Base-by-base conservation (phyloP, 2,888 invertebrate genomes). In the Ormyrus pomaceus region DNA sequence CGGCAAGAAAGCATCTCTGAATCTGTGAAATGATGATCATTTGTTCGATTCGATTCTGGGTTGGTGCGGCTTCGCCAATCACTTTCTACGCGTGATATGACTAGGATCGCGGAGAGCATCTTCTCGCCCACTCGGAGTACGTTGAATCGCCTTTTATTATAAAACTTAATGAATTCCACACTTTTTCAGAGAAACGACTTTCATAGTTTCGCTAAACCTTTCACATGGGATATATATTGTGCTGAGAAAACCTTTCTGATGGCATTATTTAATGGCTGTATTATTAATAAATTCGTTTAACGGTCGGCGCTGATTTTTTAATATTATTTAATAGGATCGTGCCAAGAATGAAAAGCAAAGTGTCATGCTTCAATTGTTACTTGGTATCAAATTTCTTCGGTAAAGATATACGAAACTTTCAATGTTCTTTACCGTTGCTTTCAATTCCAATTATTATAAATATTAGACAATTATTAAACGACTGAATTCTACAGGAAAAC, bases 41-140 rank as follows among this genome's bases (percentile, higher is more conserved):
- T 72, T 66, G 65, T 72, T 72, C 56, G 59, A 66, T 75, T 59
- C 75, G 75, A 77, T 77, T 77, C 65, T 77, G 65, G 64, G 71
- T 70, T 77, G 59, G 7, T 61, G 55, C 19, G 34, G 34, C 50
- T 71, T 65, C 58, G 45, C 65, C 65, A 70, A 77, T 77, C 64
- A 71, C 71, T 77, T 71, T 77, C 71, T 71, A 77, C 71, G 64
- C 77, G 53, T 46, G 76, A 71, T 71, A 76, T 62, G 53, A 74
- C 74, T 76, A 58, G 34, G 64, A 77, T 71, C 64, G 64, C 50
- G 56, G 53, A 58, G 64, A 70, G 68, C 64, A 69, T 70, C 69
- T 70, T 68, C 68, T 76, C 76, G 76, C 76, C 76, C 69, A 76
- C 76, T 61, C 61, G 46, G 34, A 45, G 48, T 58, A 75, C 59